These are phyloP conservation scores for Agonopterix alstromeriana DNA, from an alignment of 2,888 invertebrate genomes.

Conservation along the genomic window DNA sequence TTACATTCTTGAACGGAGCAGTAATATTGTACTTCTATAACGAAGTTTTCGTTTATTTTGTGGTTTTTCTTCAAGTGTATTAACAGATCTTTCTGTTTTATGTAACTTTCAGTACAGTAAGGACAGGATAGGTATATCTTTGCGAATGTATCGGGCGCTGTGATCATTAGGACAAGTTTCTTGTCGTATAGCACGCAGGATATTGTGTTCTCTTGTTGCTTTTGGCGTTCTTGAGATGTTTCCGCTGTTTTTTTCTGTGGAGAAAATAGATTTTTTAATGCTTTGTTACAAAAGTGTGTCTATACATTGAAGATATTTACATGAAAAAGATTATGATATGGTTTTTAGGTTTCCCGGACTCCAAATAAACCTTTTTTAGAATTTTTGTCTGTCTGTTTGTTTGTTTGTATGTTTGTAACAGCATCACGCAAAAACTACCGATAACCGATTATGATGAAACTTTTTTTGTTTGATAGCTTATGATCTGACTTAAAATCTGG, in stretches of 20 bases:
- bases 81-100: slow-evolving; percentile 36
- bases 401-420: too few species aligned
- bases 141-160: slow-evolving; percentile 31
- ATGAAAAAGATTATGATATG: too few species aligned
- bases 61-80: slow-evolving; percentile 78
- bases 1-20: slow-evolving; percentile 74
- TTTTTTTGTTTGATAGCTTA: too few species aligned
- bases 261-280: not conserved
- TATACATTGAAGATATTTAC: too few species aligned
- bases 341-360: too few species aligned
- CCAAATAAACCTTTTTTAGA: too few species aligned
- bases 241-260: slow-evolving; percentile 25
- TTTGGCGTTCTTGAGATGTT: not conserved
- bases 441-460: too few species aligned
- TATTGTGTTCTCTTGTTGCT: slow-evolving; percentile 20
- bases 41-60: slow-evolving; percentile 29
- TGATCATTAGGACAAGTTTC: slow-evolving; percentile 32
- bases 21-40: slow-evolving; percentile 62
- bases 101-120: slow-evolving; percentile 32
- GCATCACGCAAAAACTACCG: too few species aligned
- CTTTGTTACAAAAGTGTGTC: too few species aligned
- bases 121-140: slow-evolving; percentile 46
- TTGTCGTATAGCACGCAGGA: slow-evolving; percentile 24
- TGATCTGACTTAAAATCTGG: too few species aligned
- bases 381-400: too few species aligned